Evolutionary conservation across 2,888 invertebrate species (phyloP), one percentile per base, ranked within the genome.

Genomic region (Busseola fusca): DNA sequence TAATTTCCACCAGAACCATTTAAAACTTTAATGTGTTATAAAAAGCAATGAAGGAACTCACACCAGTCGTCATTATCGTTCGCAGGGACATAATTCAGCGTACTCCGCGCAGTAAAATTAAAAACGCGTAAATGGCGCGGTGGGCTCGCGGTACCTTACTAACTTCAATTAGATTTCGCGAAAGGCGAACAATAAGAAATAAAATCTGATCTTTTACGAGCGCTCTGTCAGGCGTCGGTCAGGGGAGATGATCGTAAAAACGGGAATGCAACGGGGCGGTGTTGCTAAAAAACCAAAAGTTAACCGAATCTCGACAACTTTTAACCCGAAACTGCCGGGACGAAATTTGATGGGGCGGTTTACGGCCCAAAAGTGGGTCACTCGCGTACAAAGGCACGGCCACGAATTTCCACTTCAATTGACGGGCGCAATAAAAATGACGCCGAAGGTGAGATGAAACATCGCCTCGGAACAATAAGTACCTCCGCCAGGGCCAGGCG

Each of bases 161-260:
- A 87, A 91, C 93, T 95, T 94, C 95, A 94, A 95, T 95, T 95
- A 94, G 94, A 94, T 94, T 95, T 95, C 92, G 93, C 94, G 92
- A 94, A 93, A 93, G 91, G 91, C 92, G 95, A 94, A 95, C 95
- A 95, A 95, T 95, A 95, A 95, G 95, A 93, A 93, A 94, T 95
- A 95, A 95, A 95, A 94, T 94, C 87, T 88, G 92, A 88, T 91
- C 94, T 92, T 95, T 95, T 95, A 95, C 94, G 95, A 94, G 87
- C 90, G 77, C 87, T 86, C 90, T 91, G 94, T 93, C 94, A 93
- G 92, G 86, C 93, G 89, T 91, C 90, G 93, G 93, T 92, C 93
- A 90, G 91, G 84, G 87, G 91, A 90, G 90, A 87, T 88, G 92
- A 76, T 93, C 94, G 92, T 95, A 94, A 95, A 94, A 85, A 82